Conservation (phyloP, 2,888 invertebrate species). For the Eilema griseolum region DNA sequence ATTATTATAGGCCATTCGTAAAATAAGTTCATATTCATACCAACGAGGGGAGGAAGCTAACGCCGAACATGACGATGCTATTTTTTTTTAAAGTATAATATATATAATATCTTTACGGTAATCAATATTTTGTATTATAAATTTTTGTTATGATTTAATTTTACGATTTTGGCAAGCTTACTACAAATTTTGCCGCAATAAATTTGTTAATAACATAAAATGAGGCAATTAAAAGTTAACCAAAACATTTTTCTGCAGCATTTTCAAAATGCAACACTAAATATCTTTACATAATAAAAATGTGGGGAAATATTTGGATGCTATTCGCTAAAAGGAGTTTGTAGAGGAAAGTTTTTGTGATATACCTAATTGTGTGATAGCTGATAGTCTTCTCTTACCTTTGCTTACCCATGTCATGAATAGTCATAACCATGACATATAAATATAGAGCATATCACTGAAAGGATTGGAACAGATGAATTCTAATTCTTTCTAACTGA, state of each 20-base stretch:
- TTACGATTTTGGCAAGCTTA: not conserved
- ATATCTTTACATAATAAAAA: not conserved
- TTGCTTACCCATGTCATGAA: too few species aligned
- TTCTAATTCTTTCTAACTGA: too few species aligned
- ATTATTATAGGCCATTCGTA: slow-evolving; percentile 3
- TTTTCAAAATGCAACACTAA: not conserved
- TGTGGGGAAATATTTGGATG: not conserved
- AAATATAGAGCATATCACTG: too few species aligned
- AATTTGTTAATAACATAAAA: not conserved
- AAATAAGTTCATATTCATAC: not conserved
- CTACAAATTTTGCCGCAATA: not conserved
- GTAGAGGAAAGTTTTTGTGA: too few species aligned
- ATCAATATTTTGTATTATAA: not conserved
- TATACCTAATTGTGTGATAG: too few species aligned
- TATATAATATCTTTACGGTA: not conserved
- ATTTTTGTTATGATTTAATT: not conserved
- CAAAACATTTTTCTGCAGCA: not conserved
- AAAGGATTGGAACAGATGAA: too few species aligned
- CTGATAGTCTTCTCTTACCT: too few species aligned
- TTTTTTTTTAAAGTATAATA: not conserved
- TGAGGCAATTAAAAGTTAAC: not conserved
- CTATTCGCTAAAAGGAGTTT: not conserved
- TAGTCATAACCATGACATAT: too few species aligned
- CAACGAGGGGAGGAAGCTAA: not conserved
- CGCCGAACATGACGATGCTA: not conserved